Evolutionary conservation across 2,888 invertebrate species (phyloP), one percentile per base, ranked within the genome.

Genomic region (Neoascia interrupta): DNA sequence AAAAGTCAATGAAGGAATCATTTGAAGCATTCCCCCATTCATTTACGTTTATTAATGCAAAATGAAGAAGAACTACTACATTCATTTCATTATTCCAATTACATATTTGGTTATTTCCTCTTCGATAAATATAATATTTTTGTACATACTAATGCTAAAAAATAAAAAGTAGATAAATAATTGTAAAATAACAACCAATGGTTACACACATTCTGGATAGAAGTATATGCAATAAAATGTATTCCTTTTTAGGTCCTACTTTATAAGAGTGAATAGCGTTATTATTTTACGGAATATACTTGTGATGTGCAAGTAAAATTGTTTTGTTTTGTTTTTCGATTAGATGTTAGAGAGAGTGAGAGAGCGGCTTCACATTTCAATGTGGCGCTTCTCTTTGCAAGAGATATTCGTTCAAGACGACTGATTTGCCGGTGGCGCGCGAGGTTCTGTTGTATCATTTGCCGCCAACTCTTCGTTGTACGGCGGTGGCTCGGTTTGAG

Each of bases 161-260:
- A 74, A 60, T 39, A 21, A 19, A 37, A n/a, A n/a, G n/a, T n/a
- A n/a, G n/a, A n/a, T n/a, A n/a, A 41, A 53, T 60, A 45, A 60
- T 43, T 66, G 66, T 66, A 60, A 60, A 74, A 60, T 74, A 66
- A 74, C 66, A 74, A 74, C 66, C 73, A 74, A 74, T 64, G 58
- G 39, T 53, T n/a, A 56, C 54, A 66, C 45, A 60, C 53, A 66
- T 31, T 51, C 36, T 34, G 56, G n/a, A 49, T 26, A 47, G 43
- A 51, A 63, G 49, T 63, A 41, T 41, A 51, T 58, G 41, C 21
- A 26, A 41, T 56, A 49, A 49, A 23, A 69, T n/a, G 34, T n/a
- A 58, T 41, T 53, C 49, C 49, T 28, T 10, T 51, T 53, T 21
- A 47, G 66, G 36, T 53, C 21, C 66, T 73, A 64, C 43, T 53